These are phyloP conservation scores for Cheracebus regulus DNA, from an alignment of 2,797 vertebrate genomes.

Conservation along the genomic window DNA sequence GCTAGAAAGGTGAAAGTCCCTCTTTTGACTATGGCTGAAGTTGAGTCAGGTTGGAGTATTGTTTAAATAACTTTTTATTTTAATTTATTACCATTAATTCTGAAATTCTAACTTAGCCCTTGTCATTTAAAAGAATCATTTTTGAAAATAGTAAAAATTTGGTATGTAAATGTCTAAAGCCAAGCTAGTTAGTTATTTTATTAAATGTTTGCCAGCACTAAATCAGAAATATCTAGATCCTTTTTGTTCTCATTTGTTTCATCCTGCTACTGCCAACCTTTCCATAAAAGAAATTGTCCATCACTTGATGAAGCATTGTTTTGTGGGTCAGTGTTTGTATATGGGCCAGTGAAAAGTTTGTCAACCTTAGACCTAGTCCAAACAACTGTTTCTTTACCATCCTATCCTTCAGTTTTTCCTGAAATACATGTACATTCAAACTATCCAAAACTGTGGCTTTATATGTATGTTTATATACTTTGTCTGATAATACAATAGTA, in stretches of 20 bases:
- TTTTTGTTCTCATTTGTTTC: conserved; percentile 39
- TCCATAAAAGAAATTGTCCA: background rate
- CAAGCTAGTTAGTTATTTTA: background rate
- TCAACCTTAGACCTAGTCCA: background rate
- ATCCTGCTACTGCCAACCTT: background rate
- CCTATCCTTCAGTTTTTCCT: conserved; percentile 35
- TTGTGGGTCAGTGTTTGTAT: background rate
- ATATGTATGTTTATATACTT: conserved; percentile 62
- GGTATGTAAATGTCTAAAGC: background rate
- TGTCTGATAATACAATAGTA: conserved; percentile 4
- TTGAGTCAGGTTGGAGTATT: background rate
- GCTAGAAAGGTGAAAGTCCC: background rate
- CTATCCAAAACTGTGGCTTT: conserved; percentile 48
- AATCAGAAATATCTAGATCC: conserved; percentile 39
- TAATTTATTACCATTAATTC: background rate
- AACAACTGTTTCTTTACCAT: conserved; percentile 24
- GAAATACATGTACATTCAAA: conserved; percentile 21
- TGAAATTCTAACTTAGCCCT: conserved; percentile 4
- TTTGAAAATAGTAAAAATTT: conserved; percentile 25
- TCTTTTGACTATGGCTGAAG: background rate
- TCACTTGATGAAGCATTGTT: background rate
- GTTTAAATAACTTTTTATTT: conserved; percentile 23
- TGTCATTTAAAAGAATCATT: background rate
- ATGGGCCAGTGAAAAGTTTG: background rate
- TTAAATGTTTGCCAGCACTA: background rate